Base-by-base conservation (phyloP, 2,797 vertebrate species). In the Enteromius radiatus region DNA sequence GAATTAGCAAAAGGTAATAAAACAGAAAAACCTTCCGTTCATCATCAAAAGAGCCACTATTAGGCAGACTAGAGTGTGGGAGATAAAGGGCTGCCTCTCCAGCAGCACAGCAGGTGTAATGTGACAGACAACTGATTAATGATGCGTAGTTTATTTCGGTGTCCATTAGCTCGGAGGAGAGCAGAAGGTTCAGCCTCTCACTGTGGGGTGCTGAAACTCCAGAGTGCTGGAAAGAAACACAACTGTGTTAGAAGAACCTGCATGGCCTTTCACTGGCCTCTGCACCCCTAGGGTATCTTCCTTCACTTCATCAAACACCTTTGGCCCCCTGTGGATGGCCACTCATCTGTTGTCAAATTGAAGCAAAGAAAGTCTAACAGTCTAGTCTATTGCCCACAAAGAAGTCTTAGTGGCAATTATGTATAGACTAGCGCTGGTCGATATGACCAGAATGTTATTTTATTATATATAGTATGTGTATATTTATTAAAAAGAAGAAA, bases 61-160 rank as follows among this genome's bases (percentile, higher is more conserved):
- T 54, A 65, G 47, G 17, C 5, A 36, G 19, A 64, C 31, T 52
- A 49, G 19, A 78, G 36, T 82, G 19, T 31, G 52, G 47, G 23
- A 76, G 64, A 82, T 36, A 43, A 76, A 68, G 49, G 38, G 73
- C 73, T 23, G 47, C 78, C 23, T 67, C 61, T 75, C 70, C 33
- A 49, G 33, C 43, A 52, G 23, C 82, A 73, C 67, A 84, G 82
- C 82, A 84, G 82, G 76, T 74, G 82, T 84, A 74, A 73, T 43
- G 56, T 78, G 68, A 73, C 76, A 71, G 84, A 78, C 68, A 68
- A 12, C 75, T 85, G 80, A 82, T 82, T 85, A 82, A 82, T 85
- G 67, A 85, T 78, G 64, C 38, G 2, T 65, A 74, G 65, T 78
- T 74, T 85, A 65, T 74, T 76, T 82, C 36, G 0, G 68, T 73